These are phyloP conservation scores for Adelges cooleyi DNA, from an alignment of 1,140 invertebrate genomes.

Conservation along the genomic window DNA sequence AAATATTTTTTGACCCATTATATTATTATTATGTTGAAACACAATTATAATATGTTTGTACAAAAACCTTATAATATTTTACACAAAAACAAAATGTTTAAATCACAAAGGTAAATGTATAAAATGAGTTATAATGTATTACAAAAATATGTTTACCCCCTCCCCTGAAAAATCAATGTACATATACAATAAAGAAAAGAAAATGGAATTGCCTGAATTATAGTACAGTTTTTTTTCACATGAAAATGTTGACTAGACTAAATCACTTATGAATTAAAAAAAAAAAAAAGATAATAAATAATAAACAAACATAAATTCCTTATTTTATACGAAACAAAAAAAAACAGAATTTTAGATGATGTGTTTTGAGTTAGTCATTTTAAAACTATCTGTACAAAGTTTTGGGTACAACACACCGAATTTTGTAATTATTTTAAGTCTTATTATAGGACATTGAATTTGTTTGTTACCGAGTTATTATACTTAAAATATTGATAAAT, in stretches of 20 bases:
- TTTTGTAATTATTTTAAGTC: too few species aligned
- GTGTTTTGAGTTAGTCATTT: too few species aligned
- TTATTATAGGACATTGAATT: too few species aligned
- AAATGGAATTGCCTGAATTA: neutral
- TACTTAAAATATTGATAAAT: too few species aligned
- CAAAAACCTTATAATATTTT: conserved; percentile 6
- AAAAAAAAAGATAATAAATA: neutral
- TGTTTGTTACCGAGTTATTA: too few species aligned
- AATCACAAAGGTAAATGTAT: conserved; percentile 13
- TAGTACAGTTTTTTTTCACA: neutral
- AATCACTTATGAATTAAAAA: conserved; percentile 16
- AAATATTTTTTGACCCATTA: neutral
- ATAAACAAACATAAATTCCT: too few species aligned
- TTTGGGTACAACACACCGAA: too few species aligned
- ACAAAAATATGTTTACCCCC: conserved; percentile 15
- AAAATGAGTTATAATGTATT: conserved; percentile 3
- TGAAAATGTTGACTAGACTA: conserved; percentile 21
- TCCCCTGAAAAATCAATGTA: neutral
- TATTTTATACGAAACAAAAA: too few species aligned
- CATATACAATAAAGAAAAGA: neutral
- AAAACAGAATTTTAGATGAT: too few species aligned
- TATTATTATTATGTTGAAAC: conserved; percentile 1
- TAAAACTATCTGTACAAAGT: too few species aligned
- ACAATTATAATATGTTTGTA: conserved; percentile 17
- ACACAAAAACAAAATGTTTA: conserved; percentile 3